Evolutionary conservation across 2,888 invertebrate species (phyloP), one percentile per base, ranked within the genome.

Genomic region (Zhengitettix transpicula): DNA sequence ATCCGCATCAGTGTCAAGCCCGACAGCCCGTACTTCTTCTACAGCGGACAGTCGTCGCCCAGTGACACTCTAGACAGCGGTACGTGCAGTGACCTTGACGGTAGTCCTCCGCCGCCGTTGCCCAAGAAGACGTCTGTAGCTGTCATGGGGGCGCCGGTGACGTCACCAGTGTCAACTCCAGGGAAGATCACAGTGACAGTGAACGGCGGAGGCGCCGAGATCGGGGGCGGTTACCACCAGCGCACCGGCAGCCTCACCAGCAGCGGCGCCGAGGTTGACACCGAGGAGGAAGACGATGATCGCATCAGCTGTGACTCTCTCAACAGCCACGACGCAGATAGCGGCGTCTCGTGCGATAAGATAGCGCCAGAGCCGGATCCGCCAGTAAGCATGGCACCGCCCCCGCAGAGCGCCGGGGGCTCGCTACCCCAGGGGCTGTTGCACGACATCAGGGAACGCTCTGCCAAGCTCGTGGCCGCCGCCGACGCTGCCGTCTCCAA

Each of bases 61-160:
- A 87, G 84, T 68, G 89, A 89, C 68, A 89, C 88, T 0, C 71
- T 89, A 64, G 89, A 89, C 73, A 89, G 89, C 61, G 89, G 89
- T 55, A 89, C 89, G 44, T 88, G 89, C 74, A 89, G 88, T 71
- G 89, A 89, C 73, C 77, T 89, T 67, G 89, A 89, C 67, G 81
- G 82, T 52, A 65, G 65, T 56, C 85, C 84, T 28, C 84, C 86
- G 59, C 81, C 81, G 8, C 84, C 85, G 1, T 74, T 83, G 63
- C 78, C 82, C 17, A 82, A 82, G 66, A 84, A 84, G 75, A 84
- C 83, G 70, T 16, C 55, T n/a, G 55, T 40, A 7, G 60, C 60
- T 67, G 67, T 60, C 8, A 60, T 28, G 53, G 53, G 57, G 14
- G 56, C 56, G 12, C 28, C 28, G 28, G 28, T 28, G 28, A 55